Percentiles rank a stretch among this genome's conserved stretches.
phyloP scores from a whole-genome alignment of 2,113 vertebrate genomes.

The Rhagologus leucostigma region DNA sequence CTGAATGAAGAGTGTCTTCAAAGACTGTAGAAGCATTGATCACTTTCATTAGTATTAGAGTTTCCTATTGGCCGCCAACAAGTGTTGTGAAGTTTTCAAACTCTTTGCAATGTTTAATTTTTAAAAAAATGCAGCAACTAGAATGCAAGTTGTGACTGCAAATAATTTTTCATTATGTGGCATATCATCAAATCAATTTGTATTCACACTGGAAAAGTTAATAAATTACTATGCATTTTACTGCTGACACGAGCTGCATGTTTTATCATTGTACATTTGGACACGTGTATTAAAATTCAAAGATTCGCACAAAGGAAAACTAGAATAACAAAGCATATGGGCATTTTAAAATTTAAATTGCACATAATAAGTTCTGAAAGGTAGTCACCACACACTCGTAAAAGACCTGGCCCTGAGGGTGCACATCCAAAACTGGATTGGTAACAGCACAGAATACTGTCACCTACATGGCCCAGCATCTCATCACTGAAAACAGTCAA shows the following conservation, averaged over 20 bases:
- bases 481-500: neutral
- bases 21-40: neutral
- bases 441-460: neutral
- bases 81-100: neutral
- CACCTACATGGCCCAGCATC: neutral
- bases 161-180: slow-evolving; percentile 26
- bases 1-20: neutral
- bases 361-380: neutral
- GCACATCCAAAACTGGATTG: neutral
- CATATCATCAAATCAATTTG: slow-evolving; percentile 22
- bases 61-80: neutral
- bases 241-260: slow-evolving; percentile 36
- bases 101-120: neutral
- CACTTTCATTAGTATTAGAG: neutral
- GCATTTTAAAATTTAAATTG: neutral
- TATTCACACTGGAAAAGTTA: slow-evolving; percentile 43
- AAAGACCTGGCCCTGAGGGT: neutral
- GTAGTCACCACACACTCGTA: neutral
- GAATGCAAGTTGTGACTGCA: neutral
- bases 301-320: neutral
- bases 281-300: neutral
- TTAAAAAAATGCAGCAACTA: neutral
- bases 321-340: neutral
- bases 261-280: neutral
- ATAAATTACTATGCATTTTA: slow-evolving; percentile 62